Evolutionary conservation across 1,140 invertebrate genomes (phyloP).

Genomic region (Apocrypta bakeri): DNA sequence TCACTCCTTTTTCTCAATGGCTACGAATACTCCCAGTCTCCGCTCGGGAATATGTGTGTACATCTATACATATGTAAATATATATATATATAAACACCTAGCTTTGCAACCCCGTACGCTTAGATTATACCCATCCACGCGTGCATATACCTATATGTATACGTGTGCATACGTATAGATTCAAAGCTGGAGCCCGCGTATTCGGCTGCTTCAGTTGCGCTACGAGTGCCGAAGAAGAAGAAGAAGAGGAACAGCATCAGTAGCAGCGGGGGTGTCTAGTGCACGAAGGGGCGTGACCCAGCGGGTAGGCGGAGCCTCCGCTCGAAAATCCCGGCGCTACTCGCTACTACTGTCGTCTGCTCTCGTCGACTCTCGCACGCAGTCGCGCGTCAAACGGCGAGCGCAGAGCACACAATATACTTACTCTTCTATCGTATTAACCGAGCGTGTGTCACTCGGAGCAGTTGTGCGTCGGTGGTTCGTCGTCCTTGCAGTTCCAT

Average conservation of each 20-base stretch:
- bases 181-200: not conserved
- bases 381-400: constrained; percentile 18
- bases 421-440: too few relatives aligned
- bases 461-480: too few relatives aligned
- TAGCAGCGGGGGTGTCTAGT: constrained; percentile 33
- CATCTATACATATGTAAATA: constrained; percentile 45
- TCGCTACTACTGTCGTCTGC: constrained; percentile 31
- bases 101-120: too few relatives aligned
- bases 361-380: constrained; percentile 45
- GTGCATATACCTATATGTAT: constrained; percentile 33
- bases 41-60: too few relatives aligned
- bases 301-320: constrained; percentile 61
- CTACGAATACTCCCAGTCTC: constrained; percentile 25
- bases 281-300: constrained; percentile 43
- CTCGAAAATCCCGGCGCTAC: constrained; percentile 60
- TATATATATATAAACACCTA: not conserved
- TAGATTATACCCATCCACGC: not conserved
- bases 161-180: not conserved
- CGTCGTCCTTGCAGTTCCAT: too few relatives aligned
- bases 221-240: not conserved
- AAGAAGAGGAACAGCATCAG: constrained; percentile 17
- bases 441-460: too few relatives aligned
- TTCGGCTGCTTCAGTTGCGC: not conserved
- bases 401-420: not conserved
- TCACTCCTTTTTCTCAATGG: constrained; percentile 40